Evolutionary conservation across 2,113 vertebrate species (phyloP).

Genomic region (Apeltes quadracus): DNA sequence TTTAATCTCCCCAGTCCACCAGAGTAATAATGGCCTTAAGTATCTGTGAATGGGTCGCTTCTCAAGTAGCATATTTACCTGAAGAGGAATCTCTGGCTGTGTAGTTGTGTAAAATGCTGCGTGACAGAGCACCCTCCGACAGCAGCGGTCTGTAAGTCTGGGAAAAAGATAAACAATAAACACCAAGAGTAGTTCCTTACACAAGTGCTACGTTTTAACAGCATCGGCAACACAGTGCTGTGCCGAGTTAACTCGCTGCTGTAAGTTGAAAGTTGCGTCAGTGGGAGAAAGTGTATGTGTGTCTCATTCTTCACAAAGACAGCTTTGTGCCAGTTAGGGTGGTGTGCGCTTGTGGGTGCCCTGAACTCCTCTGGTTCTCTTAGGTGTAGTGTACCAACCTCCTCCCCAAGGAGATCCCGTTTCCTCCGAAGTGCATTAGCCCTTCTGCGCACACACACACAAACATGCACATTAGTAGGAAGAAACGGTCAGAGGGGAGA

Average conservation of each 20-base stretch:
- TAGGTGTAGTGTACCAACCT: constrained; percentile 95
- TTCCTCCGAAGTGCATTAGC: constrained; percentile 96
- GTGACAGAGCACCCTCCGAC: constrained; percentile 67
- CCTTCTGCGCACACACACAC: constrained; percentile 81
- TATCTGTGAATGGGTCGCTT: not conserved
- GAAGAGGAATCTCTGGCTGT: constrained; percentile 77
- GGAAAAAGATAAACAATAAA: constrained; percentile 43
- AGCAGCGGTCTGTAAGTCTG: constrained; percentile 72
- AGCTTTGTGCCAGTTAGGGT: constrained; percentile 73
- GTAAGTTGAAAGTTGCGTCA: constrained; percentile 52
- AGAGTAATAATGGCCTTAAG: not conserved
- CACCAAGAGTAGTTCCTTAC: constrained; percentile 17
- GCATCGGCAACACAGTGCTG: constrained; percentile 22
- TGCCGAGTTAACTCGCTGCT: constrained; percentile 13
- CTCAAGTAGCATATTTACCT: constrained; percentile 55
- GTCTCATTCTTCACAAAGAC: constrained; percentile 71
- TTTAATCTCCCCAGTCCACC: not conserved
- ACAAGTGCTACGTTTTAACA: constrained; percentile 11
- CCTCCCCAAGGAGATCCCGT: constrained; percentile 94
- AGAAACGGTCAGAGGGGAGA: constrained; percentile 73
- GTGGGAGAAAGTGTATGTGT: constrained; percentile 58
- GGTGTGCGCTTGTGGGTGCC: constrained; percentile 76
- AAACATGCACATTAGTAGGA: constrained; percentile 74
- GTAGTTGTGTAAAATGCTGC: constrained; percentile 75
- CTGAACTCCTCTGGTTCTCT: constrained; percentile 80